These are phyloP conservation scores for Melipona beecheii DNA, from an alignment of 2,888 invertebrate genomes.

Conservation along the genomic window DNA sequence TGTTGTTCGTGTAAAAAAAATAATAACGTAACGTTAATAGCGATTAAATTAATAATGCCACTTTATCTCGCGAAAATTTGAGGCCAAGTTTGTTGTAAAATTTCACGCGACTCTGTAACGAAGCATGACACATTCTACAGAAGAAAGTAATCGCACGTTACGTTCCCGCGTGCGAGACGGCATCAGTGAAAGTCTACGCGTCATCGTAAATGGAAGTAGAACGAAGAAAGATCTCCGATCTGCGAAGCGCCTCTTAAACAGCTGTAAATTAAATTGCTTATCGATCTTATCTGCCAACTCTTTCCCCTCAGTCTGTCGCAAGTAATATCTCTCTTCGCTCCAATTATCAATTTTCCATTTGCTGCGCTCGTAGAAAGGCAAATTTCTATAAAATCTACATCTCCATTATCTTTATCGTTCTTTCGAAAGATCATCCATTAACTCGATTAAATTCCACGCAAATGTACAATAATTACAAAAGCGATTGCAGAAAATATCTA, in stretches of 20 bases:
- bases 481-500: no score
- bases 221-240: conserved; percentile 9
- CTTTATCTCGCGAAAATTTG: neutral
- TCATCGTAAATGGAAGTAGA: neutral
- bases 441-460: no score
- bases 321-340: neutral
- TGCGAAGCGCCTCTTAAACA: neutral
- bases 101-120: neutral
- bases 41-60: neutral
- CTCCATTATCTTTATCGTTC: no score
- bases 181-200: conserved; percentile 6
- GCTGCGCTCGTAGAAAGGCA: no score
- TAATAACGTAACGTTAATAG: no score
- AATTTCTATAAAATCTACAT: no score
- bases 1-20: no score
- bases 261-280: neutral
- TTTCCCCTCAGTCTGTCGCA: neutral
- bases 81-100: neutral
- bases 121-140: neutral
- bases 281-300: conserved; percentile 1
- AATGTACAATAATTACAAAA: no score
- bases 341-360: no score
- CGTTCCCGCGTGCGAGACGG: no score
- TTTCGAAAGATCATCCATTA: no score
- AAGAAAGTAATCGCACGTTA: neutral